phyloP scores from a whole-genome alignment of 2,113 vertebrate genomes.

The Scatophagus argus region DNA sequence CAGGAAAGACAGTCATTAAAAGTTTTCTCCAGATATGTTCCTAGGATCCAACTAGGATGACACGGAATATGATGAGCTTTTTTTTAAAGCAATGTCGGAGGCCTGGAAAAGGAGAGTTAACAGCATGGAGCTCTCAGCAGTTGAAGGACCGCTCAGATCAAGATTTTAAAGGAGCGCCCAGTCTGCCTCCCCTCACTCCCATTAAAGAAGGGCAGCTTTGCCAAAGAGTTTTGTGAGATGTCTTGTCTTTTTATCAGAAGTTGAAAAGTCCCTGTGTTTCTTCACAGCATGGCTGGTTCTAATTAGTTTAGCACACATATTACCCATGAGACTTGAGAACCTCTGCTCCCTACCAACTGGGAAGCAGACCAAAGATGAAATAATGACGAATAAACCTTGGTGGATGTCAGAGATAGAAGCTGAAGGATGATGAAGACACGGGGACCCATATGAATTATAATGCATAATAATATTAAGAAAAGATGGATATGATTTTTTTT shows the following conservation, averaged over 20 bases:
- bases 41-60: constrained; percentile 51
- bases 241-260: constrained; percentile 62
- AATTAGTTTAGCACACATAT: constrained; percentile 73
- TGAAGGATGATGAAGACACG: constrained; percentile 42
- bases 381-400: constrained; percentile 51
- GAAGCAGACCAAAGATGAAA: constrained; percentile 64
- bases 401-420: constrained; percentile 39
- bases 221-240: constrained; percentile 52
- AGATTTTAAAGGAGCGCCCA: constrained; percentile 52
- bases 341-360: constrained; percentile 50
- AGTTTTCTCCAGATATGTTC: constrained; percentile 56
- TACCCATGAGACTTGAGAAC: constrained; percentile 64
- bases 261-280: constrained; percentile 61
- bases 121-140: constrained; percentile 54
- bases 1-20: constrained; percentile 63
- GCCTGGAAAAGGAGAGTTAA: constrained; percentile 35
- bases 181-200: constrained; percentile 37
- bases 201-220: constrained; percentile 55
- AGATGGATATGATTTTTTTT: neutral
- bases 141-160: constrained; percentile 70
- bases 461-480: constrained; percentile 19
- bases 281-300: constrained; percentile 71
- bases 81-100: constrained; percentile 10
- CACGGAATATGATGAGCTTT: constrained; percentile 39
- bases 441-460: constrained; percentile 26